Evolutionary conservation across 2,113 vertebrate species (phyloP), one percentile per base, ranked within the genome.

Genomic region (Catharus minimus): DNA sequence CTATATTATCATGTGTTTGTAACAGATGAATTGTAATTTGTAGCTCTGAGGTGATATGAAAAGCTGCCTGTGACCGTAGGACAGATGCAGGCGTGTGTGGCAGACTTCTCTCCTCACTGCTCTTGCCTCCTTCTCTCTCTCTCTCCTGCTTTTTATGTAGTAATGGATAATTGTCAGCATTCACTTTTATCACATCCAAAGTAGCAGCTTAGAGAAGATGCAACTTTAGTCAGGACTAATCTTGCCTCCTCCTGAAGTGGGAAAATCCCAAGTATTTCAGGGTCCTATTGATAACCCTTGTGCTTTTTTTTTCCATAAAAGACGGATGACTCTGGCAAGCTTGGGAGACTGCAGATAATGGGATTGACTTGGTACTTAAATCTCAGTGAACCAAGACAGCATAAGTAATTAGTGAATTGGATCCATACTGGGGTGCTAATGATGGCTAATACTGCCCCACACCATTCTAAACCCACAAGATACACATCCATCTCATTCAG

Each of bases 331-430:
- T 98, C 96, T 94, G 97, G 98, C 98, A 98, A 97, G 98, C 98
- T 98, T 98, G 97, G 98, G 98, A 98, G 98, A 98, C 97, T 97
- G 97, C 93, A 98, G 98, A 99, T 99, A 99, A 99, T 99, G 98
- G 98, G 98, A 98, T 98, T 98, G 98, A 98, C 98, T 98, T 98
- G 98, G 98, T 99, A 98, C 98, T 99, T 99, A 99, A 99, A 98
- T 98, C 98, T 98, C 98, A 98, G 98, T 97, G 98, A 99, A 99
- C 98, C 98, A 98, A 97, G 97, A 98, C 98, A 98, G 98, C 98
- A 98, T 98, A 98, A 98, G 98, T 99, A 99, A 99, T 99, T 99
- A 99, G 98, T 95, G 97, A 98, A 98, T 97, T 98, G 98, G 98
- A 98, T 98, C 98, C 98, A 98, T 98, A 98, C 98, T 97, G 98